Evolutionary conservation across 2,797 vertebrate genomes (phyloP), one percentile per base, ranked within the genome.

Genomic region (Hypotaenidia philippensis): DNA sequence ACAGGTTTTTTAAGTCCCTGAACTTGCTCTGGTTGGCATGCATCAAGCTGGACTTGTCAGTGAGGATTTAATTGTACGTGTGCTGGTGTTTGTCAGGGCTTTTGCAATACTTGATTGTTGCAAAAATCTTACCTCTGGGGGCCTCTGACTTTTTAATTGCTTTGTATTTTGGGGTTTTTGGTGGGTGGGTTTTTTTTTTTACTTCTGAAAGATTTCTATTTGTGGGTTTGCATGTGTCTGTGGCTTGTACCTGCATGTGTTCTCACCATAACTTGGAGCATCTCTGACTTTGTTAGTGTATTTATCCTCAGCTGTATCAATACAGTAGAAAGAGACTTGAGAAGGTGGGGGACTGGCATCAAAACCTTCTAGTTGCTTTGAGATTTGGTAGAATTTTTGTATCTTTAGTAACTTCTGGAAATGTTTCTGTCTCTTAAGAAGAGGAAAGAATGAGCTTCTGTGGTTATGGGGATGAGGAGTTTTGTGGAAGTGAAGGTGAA

Each of bases 291-390:
- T 82, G 4, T 47, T 49, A 29, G 11, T 36, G 13, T 26, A 21
- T 93, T 91, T 91, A 59, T 49, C 27, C 11, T 75, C 8, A 32
- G 15, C 16, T 61, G 2, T 40, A 36, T 22, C 18, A 29, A 7
- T 53, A 52, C 1, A 18, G 8, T 22, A 44, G 40, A 19, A 61
- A 44, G 16, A 44, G 41, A 44, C 41, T 44, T 44, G 16, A 55
- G 15, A 74, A 40, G 34, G 4, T 0, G 5, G 2, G 0, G 23
- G 18, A 3, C 1, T 8, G 3, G 9, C 8, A 22, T 26, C 2
- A 14, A 86, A 83, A 45, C 11, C 5, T 86, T 90, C 10, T 17
- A 31, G 25, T 55, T 74, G 56, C 41, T 89, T 31, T 61, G 14
- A 55, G n/a, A 34, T 47, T 57, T 59, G 18, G 23, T 68, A 57